Evolutionary conservation across 2,797 vertebrate genomes (phyloP).

Genomic region (Cottoperca gobio): DNA sequence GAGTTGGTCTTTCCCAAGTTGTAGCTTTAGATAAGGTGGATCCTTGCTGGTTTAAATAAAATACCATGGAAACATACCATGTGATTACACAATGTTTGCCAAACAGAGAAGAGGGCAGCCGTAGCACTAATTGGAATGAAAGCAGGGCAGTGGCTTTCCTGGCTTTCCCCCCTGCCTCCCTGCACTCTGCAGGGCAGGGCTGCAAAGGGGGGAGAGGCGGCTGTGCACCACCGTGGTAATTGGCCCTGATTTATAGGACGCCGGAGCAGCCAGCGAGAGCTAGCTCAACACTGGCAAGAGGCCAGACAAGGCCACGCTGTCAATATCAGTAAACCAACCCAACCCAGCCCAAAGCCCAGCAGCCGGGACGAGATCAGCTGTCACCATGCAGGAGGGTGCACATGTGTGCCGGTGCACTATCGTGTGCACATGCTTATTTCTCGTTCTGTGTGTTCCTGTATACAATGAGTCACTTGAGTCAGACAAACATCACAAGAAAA

Average conservation of each 20-base stretch:
- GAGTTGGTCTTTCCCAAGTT: background rate
- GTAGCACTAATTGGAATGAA: slow-evolving; percentile 55
- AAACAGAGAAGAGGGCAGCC: slow-evolving; percentile 40
- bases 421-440: slow-evolving; percentile 17
- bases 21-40: slow-evolving; percentile 15
- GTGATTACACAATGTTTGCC: slow-evolving; percentile 26
- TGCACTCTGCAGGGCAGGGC: slow-evolving; percentile 65
- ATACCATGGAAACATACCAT: slow-evolving; percentile 4
- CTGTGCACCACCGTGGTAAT: slow-evolving; percentile 74
- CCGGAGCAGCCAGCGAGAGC: slow-evolving; percentile 68
- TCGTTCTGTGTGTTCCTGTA: slow-evolving; percentile 14
- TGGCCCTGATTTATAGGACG: slow-evolving; percentile 83
- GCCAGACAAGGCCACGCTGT: slow-evolving; percentile 74
- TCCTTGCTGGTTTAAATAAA: slow-evolving; percentile 14
- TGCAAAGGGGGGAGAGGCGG: slow-evolving; percentile 66
- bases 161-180: slow-evolving; percentile 47
- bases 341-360: slow-evolving; percentile 34
- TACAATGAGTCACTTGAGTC: slow-evolving; percentile 27
- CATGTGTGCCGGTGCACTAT: background rate
- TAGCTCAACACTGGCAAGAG: slow-evolving; percentile 67
- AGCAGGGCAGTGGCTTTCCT: slow-evolving; percentile 58
- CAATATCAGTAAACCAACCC: slow-evolving; percentile 71
- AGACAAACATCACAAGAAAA: slow-evolving; percentile 31
- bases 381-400: slow-evolving; percentile 26
- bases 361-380: slow-evolving; percentile 51